Evolutionary conservation across 92 coral and sea anemone genomes (phyloP), one percentile per base, ranked within the genome.

Genomic region (Palythoa grandiflora): DNA sequence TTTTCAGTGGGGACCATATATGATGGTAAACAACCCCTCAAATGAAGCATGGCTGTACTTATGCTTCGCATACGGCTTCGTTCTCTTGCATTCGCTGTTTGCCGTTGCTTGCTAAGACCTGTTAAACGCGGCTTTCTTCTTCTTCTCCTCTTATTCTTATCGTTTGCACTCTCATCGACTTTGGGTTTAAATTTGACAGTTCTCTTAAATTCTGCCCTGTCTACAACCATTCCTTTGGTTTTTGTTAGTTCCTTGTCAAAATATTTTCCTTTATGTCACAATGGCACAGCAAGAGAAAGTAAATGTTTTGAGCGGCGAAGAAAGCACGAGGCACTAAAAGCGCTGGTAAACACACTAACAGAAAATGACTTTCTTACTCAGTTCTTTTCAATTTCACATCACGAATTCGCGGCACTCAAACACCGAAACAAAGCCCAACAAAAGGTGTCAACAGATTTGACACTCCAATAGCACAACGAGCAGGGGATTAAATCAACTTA

Each of bases 61-160:
- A 97, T 94, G 65, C 97, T 94, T 35, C 96, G 88, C 96, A 96
- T 97, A 40, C 99, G 88, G 16, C 78, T 71, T 48, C 99, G 87
- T 79, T 97, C 99, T 52, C 99, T 90, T 11, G 96, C 99, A 84
- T 97, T 97, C 3, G 99, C 99, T 11, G 94, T 93, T 68, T 94
- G 98, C 38, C 99, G 92, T 76, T 97, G 98, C 88, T 97, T 96
- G 86, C 99, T 97, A 21, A 97, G 89, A 0, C 99, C 99, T 1
- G 99, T 97, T 0, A 97, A 90, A 13, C 98, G 77, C 39, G 98
- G 98, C 39, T 92, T 97, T 65, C 99, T 80, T 78, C 99, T 80
- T 10, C 98, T 94, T 57, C 90, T 92, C 60, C 94, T 80, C 38
- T 83, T 91, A 83, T 72, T 84, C 36, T 80, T 91, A 10, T 47